Conservation (phyloP, 35 echinoderm and acorn worm genomes). For the Stichopus chloronotus region DNA sequence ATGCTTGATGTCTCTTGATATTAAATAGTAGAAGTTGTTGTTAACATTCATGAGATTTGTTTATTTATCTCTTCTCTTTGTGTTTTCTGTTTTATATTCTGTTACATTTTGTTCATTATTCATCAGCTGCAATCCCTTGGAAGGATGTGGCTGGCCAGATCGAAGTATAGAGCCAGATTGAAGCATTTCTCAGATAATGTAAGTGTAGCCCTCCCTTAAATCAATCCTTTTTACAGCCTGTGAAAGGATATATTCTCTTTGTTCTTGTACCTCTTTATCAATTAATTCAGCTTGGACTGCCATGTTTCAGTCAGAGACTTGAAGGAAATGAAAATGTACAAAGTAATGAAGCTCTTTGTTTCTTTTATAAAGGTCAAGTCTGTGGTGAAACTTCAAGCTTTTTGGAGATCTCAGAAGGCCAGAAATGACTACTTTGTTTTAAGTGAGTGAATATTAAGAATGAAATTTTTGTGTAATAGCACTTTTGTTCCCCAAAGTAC, state of each 20-base stretch:
- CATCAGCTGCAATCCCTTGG: slow-evolving; percentile 80
- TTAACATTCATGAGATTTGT: background rate
- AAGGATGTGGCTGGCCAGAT: slow-evolving; percentile 75
- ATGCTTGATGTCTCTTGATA: too few species aligned
- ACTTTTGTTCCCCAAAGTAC: too few species aligned
- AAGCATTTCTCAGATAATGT: slow-evolving; percentile 88
- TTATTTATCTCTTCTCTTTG: background rate
- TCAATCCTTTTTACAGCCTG: too few species aligned
- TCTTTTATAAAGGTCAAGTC: slow-evolving; percentile 59
- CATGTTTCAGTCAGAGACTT: too few species aligned
- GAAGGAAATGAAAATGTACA: too few species aligned
- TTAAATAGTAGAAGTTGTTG: too few species aligned
- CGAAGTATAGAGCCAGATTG: slow-evolving; percentile 75
- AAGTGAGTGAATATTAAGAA: slow-evolving; percentile 67
- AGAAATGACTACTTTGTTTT: slow-evolving; percentile 94
- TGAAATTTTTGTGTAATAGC: too few species aligned
- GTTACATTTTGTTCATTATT: slow-evolving; percentile 32
- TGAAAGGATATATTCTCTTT: too few species aligned
- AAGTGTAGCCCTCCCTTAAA: slow-evolving; percentile 23
- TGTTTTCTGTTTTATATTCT: background rate
- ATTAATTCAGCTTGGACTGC: too few species aligned
- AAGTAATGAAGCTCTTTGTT: background rate
- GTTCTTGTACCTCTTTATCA: too few species aligned
- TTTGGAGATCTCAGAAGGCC: slow-evolving; percentile 90
- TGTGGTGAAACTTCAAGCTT: slow-evolving; percentile 91